phyloP scores from a whole-genome alignment of 2,113 vertebrate species.

The Leptobrachium ailaonicum region DNA sequence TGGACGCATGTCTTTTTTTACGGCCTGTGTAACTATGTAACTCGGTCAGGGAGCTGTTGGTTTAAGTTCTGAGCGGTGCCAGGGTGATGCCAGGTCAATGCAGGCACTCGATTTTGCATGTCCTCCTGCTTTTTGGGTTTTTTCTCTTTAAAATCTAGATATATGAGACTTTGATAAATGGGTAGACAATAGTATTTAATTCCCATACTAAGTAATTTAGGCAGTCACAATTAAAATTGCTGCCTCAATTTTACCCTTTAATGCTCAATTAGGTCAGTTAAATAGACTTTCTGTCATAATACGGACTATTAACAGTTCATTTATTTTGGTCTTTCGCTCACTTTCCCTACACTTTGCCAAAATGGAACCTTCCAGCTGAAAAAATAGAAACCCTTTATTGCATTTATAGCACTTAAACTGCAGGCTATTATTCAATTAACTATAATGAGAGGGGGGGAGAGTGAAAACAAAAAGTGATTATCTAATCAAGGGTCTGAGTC shows the following conservation, averaged over 20 bases:
- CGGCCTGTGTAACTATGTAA: too few species aligned
- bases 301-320: constrained; percentile 45
- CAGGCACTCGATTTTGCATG: too few species aligned
- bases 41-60: too few species aligned
- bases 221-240: constrained; percentile 10
- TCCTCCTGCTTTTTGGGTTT: too few species aligned
- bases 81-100: too few species aligned
- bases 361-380: constrained; percentile 36
- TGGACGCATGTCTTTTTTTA: too few species aligned
- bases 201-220: background rate
- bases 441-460: constrained; percentile 38
- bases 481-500: constrained; percentile 36
- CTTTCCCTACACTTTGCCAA: constrained; percentile 14
- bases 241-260: background rate
- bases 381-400: constrained; percentile 27
- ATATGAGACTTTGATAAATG: background rate
- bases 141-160: too few species aligned
- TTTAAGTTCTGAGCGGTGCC: too few species aligned
- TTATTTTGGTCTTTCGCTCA: constrained; percentile 9
- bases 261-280: background rate
- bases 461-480: constrained; percentile 45
- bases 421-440: constrained; percentile 47
- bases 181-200: background rate
- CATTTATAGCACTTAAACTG: constrained; percentile 35
- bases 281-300: constrained; percentile 32